Base-by-base conservation (phyloP, 2,797 vertebrate genomes). In the Semotilus atromaculatus region DNA sequence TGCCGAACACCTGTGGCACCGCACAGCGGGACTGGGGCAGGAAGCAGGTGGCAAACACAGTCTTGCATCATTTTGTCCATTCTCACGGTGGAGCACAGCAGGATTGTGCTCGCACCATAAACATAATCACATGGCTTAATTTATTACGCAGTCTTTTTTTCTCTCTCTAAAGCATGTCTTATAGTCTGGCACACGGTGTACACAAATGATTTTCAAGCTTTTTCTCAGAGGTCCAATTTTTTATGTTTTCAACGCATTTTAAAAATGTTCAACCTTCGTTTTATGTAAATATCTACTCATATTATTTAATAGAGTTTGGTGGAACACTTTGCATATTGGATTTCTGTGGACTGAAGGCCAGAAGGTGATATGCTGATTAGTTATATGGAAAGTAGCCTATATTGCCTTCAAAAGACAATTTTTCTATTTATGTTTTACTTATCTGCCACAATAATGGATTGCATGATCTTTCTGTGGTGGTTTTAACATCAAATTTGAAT, bases 21-120 rank as follows among this genome's bases (percentile, higher is more conserved):
- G 16, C 66, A 67, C 80, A 60, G 68, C 8, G 43, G 80, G 80
- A 60, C 71, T 51, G 43, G 29, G 18, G 48, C 73, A 82, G 82
- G 86, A 86, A 85, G 76, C 87, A 90, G 88, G 84, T 87, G 84
- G 75, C 82, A 82, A 34, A 76, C 66, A 31, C 71, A 34, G 58
- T 66, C 80, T 75, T 83, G 51, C 72, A 81, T 80, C 75, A 77
- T 74, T 74, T 84, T 75, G 71, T 74, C 26, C 31, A 64, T 87
- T 89, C 86, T 89, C 88, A 84, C 84, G n/a, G 4, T 79, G 60
- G 64, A 55, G 48, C 62, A 67, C 84, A 86, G 81, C 84, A 62
- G 66, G 71, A 83, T 51, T 67, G 51, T 80, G 72, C 81, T 86
- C 29, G 4, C 55, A 85, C 58, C 16, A 45, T 48, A 82, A 82